A percentile compares a stretch with the other conserved stretches of the same genome.
Conservation (phyloP, 2,797 vertebrate genomes). For the Trematomus bernacchii region DNA sequence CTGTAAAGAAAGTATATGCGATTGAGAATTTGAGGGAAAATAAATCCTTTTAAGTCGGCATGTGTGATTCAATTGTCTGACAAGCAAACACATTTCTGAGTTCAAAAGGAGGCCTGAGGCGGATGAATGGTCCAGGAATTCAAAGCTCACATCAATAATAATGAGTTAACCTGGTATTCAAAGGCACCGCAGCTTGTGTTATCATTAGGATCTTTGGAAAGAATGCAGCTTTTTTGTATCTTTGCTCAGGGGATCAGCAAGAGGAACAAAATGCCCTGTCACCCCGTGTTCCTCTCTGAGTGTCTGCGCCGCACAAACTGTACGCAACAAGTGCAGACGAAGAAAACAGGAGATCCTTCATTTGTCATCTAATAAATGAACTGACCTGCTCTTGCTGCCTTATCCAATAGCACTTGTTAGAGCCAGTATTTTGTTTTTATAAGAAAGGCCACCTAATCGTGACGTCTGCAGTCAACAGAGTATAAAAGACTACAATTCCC, state of each 20-base stretch:
- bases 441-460: too few relatives aligned
- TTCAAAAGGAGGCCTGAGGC: slow-evolving; percentile 70
- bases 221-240: slow-evolving; percentile 73
- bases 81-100: slow-evolving; percentile 63
- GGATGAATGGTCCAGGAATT: slow-evolving; percentile 76
- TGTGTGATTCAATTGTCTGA: slow-evolving; percentile 58
- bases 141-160: slow-evolving; percentile 60
- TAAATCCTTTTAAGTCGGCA: slow-evolving; percentile 30
- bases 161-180: slow-evolving; percentile 67
- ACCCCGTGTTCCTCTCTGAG: slow-evolving; percentile 45
- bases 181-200: slow-evolving; percentile 60
- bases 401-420: slow-evolving; percentile 15
- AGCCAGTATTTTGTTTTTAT: too few relatives aligned
- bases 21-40: slow-evolving; percentile 25
- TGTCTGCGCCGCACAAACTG: slow-evolving; percentile 49
- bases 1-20: slow-evolving; percentile 7
- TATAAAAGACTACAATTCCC: too few relatives aligned
- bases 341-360: slow-evolving; percentile 11
- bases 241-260: slow-evolving; percentile 53
- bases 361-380: slow-evolving; percentile 14
- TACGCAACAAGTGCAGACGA: slow-evolving; percentile 22
- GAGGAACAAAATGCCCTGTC: slow-evolving; percentile 50
- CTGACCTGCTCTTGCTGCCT: slow-evolving; percentile 21
- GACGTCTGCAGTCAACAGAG: too few relatives aligned
- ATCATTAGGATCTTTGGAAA: slow-evolving; percentile 72